These are phyloP conservation scores for Montipora cactus DNA, from an alignment of 64 coral and sea anemone genomes.

Conservation along the genomic window DNA sequence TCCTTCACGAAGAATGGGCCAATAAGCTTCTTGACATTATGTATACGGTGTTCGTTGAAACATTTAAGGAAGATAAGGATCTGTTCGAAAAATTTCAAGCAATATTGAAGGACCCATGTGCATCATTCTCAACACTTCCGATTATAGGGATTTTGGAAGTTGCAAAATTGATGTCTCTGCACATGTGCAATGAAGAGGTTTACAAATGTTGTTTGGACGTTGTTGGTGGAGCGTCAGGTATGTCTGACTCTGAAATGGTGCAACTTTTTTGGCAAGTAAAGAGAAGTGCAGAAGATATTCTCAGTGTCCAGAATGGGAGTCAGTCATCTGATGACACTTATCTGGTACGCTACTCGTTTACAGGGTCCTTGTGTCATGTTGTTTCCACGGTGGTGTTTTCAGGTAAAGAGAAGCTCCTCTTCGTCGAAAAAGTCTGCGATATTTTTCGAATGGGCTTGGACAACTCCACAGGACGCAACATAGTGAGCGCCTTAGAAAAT, in stretches of 20 bases:
- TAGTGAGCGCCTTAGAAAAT: neutral
- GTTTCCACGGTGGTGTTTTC: neutral
- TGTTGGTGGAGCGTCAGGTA: neutral
- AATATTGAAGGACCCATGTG: neutral
- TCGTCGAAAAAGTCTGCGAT: neutral
- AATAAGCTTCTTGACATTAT: slow-evolving; percentile 16
- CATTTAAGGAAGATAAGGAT: neutral
- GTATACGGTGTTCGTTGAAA: neutral
- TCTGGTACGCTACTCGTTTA: neutral
- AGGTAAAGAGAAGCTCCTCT: neutral
- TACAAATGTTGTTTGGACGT: neutral
- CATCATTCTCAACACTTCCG: neutral
- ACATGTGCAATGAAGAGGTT: neutral
- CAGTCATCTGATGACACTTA: neutral
- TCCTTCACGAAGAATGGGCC: neutral
- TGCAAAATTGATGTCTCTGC: neutral
- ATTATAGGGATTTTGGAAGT: neutral
- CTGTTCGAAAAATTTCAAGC: neutral
- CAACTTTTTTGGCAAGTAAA: neutral
- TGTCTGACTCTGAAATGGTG: neutral
- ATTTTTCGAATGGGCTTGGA: neutral
- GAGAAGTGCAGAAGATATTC: neutral
- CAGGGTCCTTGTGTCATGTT: neutral
- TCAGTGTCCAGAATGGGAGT: neutral
- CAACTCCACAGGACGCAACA: neutral